A percentile compares a stretch with the other conserved stretches of the same genome.
phyloP scores from a whole-genome alignment of 2,113 vertebrate genomes.

The Pampusana beccarii region DNA sequence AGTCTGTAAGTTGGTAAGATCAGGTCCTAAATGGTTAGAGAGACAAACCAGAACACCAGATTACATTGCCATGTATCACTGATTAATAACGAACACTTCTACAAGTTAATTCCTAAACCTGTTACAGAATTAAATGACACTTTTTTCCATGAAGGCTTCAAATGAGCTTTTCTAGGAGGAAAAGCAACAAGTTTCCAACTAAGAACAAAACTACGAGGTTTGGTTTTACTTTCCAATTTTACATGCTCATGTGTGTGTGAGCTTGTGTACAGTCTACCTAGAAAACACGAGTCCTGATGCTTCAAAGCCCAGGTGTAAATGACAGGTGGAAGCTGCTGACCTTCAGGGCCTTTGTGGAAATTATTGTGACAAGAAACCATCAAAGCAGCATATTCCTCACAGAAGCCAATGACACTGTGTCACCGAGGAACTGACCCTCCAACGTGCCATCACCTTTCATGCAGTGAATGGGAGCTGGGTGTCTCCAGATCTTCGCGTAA shows the following conservation, averaged over 20 bases:
- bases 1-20: neutral
- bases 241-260: accelerated
- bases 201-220: neutral
- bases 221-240: neutral
- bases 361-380: neutral
- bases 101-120: neutral
- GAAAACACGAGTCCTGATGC: neutral
- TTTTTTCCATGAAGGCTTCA: neutral
- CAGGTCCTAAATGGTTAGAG: neutral
- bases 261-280: too few relatives aligned
- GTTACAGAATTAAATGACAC: neutral
- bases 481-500: neutral
- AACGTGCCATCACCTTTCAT: neutral
- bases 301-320: neutral
- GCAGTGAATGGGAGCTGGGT: neutral
- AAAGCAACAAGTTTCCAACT: neutral
- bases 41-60: neutral
- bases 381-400: neutral
- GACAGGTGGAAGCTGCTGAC: neutral
- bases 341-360: accelerated
- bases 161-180: neutral
- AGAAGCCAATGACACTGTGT: neutral
- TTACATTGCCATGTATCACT: neutral
- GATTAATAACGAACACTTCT: neutral
- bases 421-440: neutral